phyloP scores from a whole-genome alignment of 2,888 invertebrate species.

The Plebejus argus region DNA sequence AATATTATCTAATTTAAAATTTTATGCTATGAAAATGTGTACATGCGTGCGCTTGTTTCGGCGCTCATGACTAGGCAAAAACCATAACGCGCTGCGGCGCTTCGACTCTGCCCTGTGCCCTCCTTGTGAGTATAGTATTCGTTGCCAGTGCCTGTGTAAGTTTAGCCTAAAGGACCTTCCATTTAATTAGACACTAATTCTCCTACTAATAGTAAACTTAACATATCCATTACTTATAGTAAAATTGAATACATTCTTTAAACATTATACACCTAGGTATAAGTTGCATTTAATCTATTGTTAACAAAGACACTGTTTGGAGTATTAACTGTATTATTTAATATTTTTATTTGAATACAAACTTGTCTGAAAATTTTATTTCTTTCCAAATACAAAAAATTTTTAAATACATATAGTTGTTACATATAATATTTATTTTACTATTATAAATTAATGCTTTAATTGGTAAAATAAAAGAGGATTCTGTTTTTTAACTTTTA shows the following conservation, averaged over 20 bases:
- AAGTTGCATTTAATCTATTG: conserved; percentile 33
- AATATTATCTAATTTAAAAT: too few relatives aligned
- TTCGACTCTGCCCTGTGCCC: too few relatives aligned
- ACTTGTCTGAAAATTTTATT: neutral
- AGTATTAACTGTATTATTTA: conserved; percentile 37
- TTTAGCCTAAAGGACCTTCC: neutral
- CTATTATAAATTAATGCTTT: neutral
- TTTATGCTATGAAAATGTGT: too few relatives aligned
- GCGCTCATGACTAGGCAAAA: too few relatives aligned
- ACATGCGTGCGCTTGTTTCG: too few relatives aligned
- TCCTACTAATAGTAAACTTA: conserved; percentile 31
- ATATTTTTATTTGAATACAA: conserved; percentile 33
- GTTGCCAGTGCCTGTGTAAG: too few relatives aligned
- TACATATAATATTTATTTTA: neutral
- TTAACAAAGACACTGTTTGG: conserved; percentile 35
- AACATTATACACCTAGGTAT: neutral
- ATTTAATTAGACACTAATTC: neutral
- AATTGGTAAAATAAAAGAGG: conserved; percentile 44
- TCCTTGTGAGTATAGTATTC: too few relatives aligned
- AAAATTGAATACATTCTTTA: neutral
- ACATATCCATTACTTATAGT: conserved; percentile 31
- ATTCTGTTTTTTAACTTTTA: conserved; percentile 62
- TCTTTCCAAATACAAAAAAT: neutral
- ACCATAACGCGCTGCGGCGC: too few relatives aligned
- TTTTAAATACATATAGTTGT: too few relatives aligned